Percentiles rank a stretch among this genome's conserved stretches.
Evolutionary conservation across 2,113 vertebrate species (phyloP).

Genomic region (Serilophus lunatus): DNA sequence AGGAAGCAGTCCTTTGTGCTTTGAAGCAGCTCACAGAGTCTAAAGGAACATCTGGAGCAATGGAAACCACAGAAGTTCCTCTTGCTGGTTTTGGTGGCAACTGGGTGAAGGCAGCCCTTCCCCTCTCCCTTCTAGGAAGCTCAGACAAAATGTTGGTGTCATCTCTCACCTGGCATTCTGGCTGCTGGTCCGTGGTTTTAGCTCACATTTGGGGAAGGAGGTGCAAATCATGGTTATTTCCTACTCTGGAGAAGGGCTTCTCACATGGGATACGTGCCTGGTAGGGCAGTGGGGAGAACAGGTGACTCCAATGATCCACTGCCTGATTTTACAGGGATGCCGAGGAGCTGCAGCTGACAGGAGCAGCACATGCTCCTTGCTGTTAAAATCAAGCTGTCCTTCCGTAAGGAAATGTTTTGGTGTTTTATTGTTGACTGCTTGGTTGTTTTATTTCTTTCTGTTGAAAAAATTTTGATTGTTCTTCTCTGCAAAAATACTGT

Average conservation of each 20-base stretch:
- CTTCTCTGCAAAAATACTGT: conserved; percentile 4
- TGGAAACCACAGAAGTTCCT: background rate
- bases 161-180: background rate
- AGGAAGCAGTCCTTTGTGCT: background rate
- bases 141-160: background rate
- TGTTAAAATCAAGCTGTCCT: background rate
- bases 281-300: background rate
- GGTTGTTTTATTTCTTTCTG: conserved; percentile 29
- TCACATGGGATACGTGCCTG: accelerated
- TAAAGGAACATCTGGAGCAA: conserved; percentile 69
- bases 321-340: background rate
- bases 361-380: background rate
- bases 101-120: background rate
- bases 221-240: background rate
- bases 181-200: background rate
- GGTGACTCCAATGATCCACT: background rate
- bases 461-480: background rate
- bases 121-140: background rate
- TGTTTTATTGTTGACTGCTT: conserved; percentile 1
- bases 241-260: background rate
- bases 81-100: background rate
- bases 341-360: background rate
- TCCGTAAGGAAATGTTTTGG: background rate
- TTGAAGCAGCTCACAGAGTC: background rate
- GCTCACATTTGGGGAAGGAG: background rate